Evolutionary conservation across 2,888 invertebrate species (phyloP).

Genomic region (Leptinotarsa peninsularis): DNA sequence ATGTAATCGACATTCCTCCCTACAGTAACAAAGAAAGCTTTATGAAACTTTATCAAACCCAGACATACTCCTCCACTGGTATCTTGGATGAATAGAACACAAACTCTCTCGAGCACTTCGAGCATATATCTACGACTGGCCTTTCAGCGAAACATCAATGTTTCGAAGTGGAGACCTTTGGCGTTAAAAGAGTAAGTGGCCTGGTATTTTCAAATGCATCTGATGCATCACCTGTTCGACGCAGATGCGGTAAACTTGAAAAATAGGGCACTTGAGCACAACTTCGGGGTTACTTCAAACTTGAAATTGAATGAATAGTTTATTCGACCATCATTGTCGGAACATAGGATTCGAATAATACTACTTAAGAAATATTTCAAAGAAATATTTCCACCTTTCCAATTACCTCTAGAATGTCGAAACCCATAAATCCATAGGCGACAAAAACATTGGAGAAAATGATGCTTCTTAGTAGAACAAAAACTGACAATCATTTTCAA

Average conservation of each 20-base stretch:
- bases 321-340: neutral
- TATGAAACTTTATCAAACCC: too few species aligned
- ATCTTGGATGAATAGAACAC: neutral
- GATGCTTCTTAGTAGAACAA: too few species aligned
- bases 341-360: neutral
- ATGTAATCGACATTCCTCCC: too few species aligned
- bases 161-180: neutral
- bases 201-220: constrained; percentile 1
- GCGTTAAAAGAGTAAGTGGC: neutral
- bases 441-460: too few species aligned
- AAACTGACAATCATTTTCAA: too few species aligned
- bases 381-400: too few species aligned
- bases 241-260: neutral
- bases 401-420: too few species aligned
- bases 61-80: neutral
- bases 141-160: neutral
- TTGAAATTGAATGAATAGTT: neutral
- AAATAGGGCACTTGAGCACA: neutral
- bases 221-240: neutral
- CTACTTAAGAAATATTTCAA: neutral
- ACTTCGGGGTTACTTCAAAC: neutral
- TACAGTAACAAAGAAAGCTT: too few species aligned
- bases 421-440: too few species aligned
- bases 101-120: neutral
- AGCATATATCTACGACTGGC: constrained; percentile 8